phyloP scores from a whole-genome alignment of 2,797 vertebrate genomes.

The Phataginus tetradactyla region DNA sequence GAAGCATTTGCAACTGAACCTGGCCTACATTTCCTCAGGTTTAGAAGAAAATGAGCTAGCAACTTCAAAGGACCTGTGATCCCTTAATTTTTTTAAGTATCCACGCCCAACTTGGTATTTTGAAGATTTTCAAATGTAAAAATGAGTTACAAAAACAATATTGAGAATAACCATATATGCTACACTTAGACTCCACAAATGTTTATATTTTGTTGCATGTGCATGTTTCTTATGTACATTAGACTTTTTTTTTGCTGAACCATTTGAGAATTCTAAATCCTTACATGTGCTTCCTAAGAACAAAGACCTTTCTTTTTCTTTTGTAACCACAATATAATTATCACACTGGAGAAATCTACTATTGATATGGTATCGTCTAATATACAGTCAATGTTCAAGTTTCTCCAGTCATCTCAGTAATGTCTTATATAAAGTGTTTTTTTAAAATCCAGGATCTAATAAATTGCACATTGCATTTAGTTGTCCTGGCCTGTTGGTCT shows the following conservation, averaged over 20 bases:
- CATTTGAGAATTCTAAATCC: background rate
- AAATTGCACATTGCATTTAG: background rate
- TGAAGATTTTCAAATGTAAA: background rate
- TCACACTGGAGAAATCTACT: background rate
- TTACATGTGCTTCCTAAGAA: background rate
- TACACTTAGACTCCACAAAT: background rate
- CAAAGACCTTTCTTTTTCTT: background rate
- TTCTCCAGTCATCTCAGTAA: background rate
- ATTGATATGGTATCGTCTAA: background rate
- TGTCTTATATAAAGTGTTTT: background rate
- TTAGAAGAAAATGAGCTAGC: background rate
- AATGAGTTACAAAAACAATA: background rate
- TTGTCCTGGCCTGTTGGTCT: background rate
- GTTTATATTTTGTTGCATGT: background rate
- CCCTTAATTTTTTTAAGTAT: background rate
- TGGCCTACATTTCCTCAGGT: background rate
- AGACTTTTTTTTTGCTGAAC: background rate
- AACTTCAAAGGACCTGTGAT: background rate
- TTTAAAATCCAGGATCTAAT: background rate
- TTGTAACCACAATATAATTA: background rate
- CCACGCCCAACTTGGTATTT: background rate
- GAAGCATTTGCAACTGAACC: background rate
- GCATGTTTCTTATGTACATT: background rate
- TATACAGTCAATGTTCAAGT: background rate
- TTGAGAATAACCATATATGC: background rate